Percentiles rank a stretch among this genome's conserved stretches.
Conservation (phyloP, 2,888 invertebrate genomes). For the Sipha maydis region DNA sequence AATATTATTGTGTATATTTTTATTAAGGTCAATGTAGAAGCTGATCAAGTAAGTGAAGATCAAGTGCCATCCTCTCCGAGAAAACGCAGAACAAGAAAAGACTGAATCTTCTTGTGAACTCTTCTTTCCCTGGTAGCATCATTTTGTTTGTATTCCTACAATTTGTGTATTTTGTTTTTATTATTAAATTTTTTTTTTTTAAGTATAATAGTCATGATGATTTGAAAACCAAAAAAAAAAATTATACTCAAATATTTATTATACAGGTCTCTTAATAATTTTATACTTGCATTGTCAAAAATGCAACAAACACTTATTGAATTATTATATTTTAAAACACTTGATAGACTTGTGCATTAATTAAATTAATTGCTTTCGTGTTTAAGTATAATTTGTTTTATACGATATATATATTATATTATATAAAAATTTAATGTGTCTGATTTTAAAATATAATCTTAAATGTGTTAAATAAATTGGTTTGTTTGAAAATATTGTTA, state of each 20-base stretch:
- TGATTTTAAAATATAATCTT: slow-evolving; percentile 41
- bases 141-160: slow-evolving; percentile 59
- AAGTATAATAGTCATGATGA: slow-evolving; percentile 44
- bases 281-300: slow-evolving; percentile 32
- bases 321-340: slow-evolving; percentile 55
- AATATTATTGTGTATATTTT: not conserved
- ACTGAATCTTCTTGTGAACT: slow-evolving; percentile 64
- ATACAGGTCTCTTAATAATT: slow-evolving; percentile 45
- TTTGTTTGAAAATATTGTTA: slow-evolving; percentile 41
- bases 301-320: slow-evolving; percentile 35
- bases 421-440: slow-evolving; percentile 28
- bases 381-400: slow-evolving; percentile 53
- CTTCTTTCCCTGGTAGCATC: slow-evolving; percentile 36
- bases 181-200: slow-evolving; percentile 29
- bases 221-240: slow-evolving; percentile 27
- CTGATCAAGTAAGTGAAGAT: slow-evolving; percentile 62
- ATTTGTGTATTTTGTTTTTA: slow-evolving; percentile 51
- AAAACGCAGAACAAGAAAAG: slow-evolving; percentile 65
- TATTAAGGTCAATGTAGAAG: slow-evolving; percentile 59
- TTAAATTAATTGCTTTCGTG: slow-evolving; percentile 52
- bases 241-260: slow-evolving; percentile 35
- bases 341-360: slow-evolving; percentile 56
- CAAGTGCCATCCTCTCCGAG: slow-evolving; percentile 64
- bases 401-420: slow-evolving; percentile 41
- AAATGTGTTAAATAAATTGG: slow-evolving; percentile 53